These are phyloP conservation scores for Drosophila multiciliata DNA, from an alignment of 2,888 invertebrate genomes.

Conservation along the genomic window DNA sequence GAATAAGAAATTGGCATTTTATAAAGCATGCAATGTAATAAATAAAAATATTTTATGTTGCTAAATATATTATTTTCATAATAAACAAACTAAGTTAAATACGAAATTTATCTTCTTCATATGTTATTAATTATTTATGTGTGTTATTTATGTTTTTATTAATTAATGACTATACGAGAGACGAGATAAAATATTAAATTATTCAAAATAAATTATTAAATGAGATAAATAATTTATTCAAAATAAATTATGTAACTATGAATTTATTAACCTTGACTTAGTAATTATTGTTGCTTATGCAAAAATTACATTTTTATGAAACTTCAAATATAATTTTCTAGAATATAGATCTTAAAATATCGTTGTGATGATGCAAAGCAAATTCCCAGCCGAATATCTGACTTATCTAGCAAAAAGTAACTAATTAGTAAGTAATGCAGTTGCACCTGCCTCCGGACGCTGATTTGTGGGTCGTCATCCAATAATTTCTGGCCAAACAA, in stretches of 20 bases:
- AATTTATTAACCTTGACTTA: neutral
- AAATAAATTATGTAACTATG: neutral
- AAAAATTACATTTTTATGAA: neutral
- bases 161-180: neutral
- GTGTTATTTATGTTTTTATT: too few relatives aligned
- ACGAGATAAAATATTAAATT: neutral
- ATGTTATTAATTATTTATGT: neutral
- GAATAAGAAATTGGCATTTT: neutral
- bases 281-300: neutral
- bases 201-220: neutral
- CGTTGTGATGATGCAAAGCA: neutral
- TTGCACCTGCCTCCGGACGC: slow-evolving; percentile 12
- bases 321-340: neutral
- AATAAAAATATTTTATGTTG: neutral
- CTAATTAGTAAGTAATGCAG: too few relatives aligned
- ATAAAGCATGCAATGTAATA: neutral
- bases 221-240: neutral
- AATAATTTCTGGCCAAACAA: slow-evolving; percentile 64
- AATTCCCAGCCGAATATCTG: slow-evolving; percentile 41
- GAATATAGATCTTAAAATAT: neutral
- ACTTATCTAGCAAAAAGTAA: slow-evolving; percentile 13
- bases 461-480: slow-evolving; percentile 21
- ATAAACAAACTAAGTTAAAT: neutral
- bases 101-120: neutral
- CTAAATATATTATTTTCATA: neutral